Conservation (phyloP, 2,797 vertebrate genomes). For the Bufotes viridis region DNA sequence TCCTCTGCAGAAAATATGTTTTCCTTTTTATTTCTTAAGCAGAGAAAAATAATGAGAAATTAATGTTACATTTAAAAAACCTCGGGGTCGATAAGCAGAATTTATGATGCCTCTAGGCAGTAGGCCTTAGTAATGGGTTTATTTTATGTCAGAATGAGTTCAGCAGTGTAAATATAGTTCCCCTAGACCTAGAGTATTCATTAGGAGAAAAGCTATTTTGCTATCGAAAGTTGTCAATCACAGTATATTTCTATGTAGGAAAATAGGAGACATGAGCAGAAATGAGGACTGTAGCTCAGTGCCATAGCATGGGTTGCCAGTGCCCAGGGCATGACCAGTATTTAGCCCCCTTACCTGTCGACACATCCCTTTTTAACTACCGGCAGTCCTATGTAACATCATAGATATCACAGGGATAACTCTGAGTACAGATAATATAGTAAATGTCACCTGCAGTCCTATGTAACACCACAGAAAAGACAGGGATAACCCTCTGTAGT, state of each 20-base stretch:
- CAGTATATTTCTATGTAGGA: neutral
- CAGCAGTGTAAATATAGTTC: conserved; percentile 2
- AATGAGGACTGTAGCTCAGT: neutral
- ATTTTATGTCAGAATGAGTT: neutral
- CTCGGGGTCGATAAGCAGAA: conserved; percentile 5
- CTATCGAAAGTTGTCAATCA: conserved; percentile 15
- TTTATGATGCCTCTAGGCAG: neutral
- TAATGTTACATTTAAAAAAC: conserved; percentile 4
- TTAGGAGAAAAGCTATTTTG: conserved; percentile 12
- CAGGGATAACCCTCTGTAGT: no score
- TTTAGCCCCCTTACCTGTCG: no score
- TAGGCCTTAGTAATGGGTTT: conserved; percentile 22
- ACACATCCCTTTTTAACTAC: no score
- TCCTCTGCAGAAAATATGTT: neutral
- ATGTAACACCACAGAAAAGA: no score
- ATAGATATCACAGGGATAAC: no score
- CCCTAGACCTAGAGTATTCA: neutral
- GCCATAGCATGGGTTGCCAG: no score
- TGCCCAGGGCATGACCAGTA: no score
- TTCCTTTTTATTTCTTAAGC: neutral
- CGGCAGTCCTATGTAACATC: no score
- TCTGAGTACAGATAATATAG: no score
- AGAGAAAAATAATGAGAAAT: conserved; percentile 1
- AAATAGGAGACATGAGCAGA: neutral
- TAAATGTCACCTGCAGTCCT: no score